These are phyloP conservation scores for Forbesichthys agassizii DNA, from an alignment of 2,113 vertebrate genomes.

Conservation along the genomic window DNA sequence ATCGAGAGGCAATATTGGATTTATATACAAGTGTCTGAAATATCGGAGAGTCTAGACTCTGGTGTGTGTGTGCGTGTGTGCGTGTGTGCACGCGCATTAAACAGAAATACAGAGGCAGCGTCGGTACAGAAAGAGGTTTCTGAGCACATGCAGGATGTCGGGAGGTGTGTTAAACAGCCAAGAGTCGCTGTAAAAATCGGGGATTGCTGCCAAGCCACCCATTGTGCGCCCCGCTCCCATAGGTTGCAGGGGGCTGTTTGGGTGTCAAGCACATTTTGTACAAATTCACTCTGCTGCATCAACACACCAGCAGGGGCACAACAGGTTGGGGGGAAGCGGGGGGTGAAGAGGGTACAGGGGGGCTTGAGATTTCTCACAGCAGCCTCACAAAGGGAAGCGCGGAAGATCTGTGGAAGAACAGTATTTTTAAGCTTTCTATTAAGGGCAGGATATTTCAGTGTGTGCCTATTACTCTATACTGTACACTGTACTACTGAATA, in stretches of 20 bases:
- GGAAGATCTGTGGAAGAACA: background rate
- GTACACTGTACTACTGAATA: too few relatives aligned
- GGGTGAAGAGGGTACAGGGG: background rate
- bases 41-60: slow-evolving; percentile 19
- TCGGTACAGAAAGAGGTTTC: slow-evolving; percentile 25
- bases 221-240: slow-evolving; percentile 28
- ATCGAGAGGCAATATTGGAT: slow-evolving; percentile 41
- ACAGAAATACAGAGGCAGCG: slow-evolving; percentile 9
- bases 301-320: slow-evolving; percentile 21
- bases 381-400: background rate
- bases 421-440: too few relatives aligned
- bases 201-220: slow-evolving; percentile 32
- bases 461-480: too few relatives aligned
- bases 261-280: slow-evolving; percentile 16
- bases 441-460: too few relatives aligned
- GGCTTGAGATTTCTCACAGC: background rate
- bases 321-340: background rate
- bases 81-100: background rate
- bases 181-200: slow-evolving; percentile 29
- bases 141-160: slow-evolving; percentile 20
- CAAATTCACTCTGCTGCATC: slow-evolving; percentile 14
- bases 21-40: slow-evolving; percentile 40
- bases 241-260: slow-evolving; percentile 16
- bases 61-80: background rate
- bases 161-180: slow-evolving; percentile 44